Base-by-base conservation (phyloP, 2,797 vertebrate genomes). In the Urocyon cinereoargenteus region DNA sequence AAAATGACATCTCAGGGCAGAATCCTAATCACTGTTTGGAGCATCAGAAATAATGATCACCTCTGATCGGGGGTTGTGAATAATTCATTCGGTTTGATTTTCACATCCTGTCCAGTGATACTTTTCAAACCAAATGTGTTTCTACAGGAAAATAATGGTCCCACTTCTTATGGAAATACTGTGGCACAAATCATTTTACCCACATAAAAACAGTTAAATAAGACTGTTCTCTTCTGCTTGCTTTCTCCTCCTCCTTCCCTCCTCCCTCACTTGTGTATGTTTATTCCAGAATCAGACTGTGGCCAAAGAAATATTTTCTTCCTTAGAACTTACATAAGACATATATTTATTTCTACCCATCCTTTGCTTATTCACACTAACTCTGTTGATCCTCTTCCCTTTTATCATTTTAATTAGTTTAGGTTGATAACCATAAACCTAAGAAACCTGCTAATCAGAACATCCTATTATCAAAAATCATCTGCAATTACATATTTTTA, bases 141-240 rank as follows among this genome's bases (percentile, higher is more conserved):
- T 98, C 98, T 99, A 98, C 98, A 98, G 98, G 98, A 99, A 98
- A 99, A 99, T 99, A 99, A 99, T 98, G 98, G 98, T 95, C 97
- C 98, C 98, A 98, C 98, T 99, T 98, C 98, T 99, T 99, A 99
- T 99, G 99, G 98, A 99, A 99, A 99, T 99, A 98, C 98, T 9
- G 75, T 97, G 97, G 98, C 98, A 98, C 99, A 99, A 98, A 99
- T 98, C 98, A 98, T 99, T 99, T 98, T 98, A 97, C 98, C 97
- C 98, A 98, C 98, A 98, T 98, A 98, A 98, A 98, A 98, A 98
- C 98, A 98, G 98, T 98, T 99, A 98, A 98, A 98, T 98, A 97
- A 98, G 98, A 98, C 6, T 81, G 97, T 98, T 98, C 97, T 97
- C 97, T 98, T 98, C 98, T 98, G 97, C 62, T 83, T 86, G 73